Evolutionary conservation across 2,113 vertebrate species (phyloP).

Genomic region (Aphelocoma coerulescens): DNA sequence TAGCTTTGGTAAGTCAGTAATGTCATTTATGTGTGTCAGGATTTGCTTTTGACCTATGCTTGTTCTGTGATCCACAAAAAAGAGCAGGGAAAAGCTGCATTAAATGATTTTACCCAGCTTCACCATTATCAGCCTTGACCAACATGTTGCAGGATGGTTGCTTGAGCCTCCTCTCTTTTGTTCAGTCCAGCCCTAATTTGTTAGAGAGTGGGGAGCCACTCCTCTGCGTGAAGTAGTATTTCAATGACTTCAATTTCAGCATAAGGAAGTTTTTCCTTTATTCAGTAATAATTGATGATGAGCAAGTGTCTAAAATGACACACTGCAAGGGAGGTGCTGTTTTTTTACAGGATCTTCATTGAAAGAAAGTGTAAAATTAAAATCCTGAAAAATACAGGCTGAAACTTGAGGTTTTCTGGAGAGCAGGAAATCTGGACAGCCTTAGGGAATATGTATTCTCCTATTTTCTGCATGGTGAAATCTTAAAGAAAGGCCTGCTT

Average conservation of each 20-base stretch:
- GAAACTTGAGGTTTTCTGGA: not conserved
- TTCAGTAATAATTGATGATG: constrained; percentile 4
- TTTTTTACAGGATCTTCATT: not conserved
- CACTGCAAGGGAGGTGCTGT: not conserved
- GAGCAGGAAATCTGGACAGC: not conserved
- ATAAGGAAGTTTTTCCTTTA: not conserved
- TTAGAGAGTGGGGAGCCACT: not conserved
- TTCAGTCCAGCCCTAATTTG: not conserved
- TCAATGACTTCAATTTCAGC: not conserved
- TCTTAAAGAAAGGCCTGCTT: not conserved
- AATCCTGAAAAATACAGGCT: not conserved
- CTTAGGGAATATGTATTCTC: not conserved
- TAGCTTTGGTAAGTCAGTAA: not conserved
- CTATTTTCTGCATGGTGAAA: not conserved
- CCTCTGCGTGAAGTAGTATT: not conserved
- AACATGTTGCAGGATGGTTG: not conserved
- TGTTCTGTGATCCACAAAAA: not conserved
- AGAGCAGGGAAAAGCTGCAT: not conserved
- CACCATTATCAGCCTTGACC: not conserved
- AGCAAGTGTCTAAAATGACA: constrained; percentile 15
- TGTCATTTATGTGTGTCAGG: not conserved
- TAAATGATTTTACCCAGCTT: not conserved
- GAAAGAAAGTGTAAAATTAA: not conserved
- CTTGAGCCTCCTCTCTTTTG: not conserved
- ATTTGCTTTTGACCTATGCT: not conserved